Conservation (phyloP, 2,797 vertebrate genomes). For the Podarcis lilfordi region DNA sequence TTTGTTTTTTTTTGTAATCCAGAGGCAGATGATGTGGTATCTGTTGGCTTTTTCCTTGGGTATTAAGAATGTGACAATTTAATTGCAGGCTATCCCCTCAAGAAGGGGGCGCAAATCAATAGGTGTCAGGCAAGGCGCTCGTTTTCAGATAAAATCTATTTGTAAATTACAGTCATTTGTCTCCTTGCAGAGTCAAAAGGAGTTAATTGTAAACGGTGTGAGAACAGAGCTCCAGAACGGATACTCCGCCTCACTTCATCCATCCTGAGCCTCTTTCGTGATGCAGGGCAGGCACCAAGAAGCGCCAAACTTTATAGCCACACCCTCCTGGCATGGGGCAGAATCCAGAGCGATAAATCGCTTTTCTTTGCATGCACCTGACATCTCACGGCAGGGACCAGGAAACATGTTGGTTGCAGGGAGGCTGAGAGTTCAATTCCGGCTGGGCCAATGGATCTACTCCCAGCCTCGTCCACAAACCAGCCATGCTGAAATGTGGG, state of each 20-base stretch:
- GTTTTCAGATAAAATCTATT: conserved; percentile 74
- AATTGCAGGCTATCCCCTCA: conserved; percentile 63
- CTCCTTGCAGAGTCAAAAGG: conserved; percentile 48
- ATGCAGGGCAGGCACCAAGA: too few species aligned
- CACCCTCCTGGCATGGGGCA: neutral
- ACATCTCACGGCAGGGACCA: neutral
- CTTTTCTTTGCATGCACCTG: neutral
- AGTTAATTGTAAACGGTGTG: conserved; percentile 58
- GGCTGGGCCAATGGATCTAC: neutral
- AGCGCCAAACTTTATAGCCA: accelerated
- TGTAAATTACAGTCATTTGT: conserved; percentile 74
- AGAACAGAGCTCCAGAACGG: neutral
- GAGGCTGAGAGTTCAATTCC: neutral
- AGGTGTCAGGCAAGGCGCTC: conserved; percentile 57
- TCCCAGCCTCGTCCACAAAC: neutral
- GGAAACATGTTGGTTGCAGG: neutral
- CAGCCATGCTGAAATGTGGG: neutral
- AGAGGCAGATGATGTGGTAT: neutral
- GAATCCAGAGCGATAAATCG: accelerated
- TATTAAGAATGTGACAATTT: conserved; percentile 73
- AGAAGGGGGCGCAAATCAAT: conserved; percentile 63
- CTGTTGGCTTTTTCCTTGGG: conserved; percentile 58
- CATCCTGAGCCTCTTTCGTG: neutral
- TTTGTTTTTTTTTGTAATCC: conserved; percentile 49
- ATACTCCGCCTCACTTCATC: neutral